Percentiles rank a stretch among this genome's conserved stretches.
These are phyloP conservation scores for Hoplostethus atlanticus DNA, from an alignment of 2,797 vertebrate species.

Conservation along the genomic window DNA sequence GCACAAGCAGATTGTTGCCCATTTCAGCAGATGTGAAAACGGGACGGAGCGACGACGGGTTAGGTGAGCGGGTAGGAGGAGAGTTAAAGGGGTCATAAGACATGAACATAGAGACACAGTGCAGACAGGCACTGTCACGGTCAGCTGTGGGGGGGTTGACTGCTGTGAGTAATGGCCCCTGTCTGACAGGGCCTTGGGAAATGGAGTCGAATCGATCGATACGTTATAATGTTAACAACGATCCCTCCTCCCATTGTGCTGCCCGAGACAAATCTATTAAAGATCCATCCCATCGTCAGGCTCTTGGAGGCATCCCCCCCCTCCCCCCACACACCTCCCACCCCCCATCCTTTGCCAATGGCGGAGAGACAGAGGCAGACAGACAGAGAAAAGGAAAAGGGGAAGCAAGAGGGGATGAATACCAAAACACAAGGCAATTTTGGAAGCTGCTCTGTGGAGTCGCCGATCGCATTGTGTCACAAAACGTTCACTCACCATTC, in stretches of 20 bases:
- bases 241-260: conserved; percentile 79
- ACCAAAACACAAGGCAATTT: conserved; percentile 58
- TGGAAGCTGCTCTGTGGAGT: conserved; percentile 27
- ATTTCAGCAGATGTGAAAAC: conserved; percentile 35
- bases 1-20: conserved; percentile 8
- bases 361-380: conserved; percentile 40
- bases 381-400: conserved; percentile 26
- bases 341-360: conserved; percentile 61
- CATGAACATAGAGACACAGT: conserved; percentile 48
- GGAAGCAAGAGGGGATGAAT: conserved; percentile 33
- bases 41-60: conserved; percentile 24
- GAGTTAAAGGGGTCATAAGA: conserved; percentile 50
- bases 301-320: neutral
- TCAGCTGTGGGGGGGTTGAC: conserved; percentile 47
- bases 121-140: conserved; percentile 67
- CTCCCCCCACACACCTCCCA: neutral
- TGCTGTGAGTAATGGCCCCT: conserved; percentile 81
- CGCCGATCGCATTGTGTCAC: conserved; percentile 42
- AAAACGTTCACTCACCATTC: conserved; percentile 47
- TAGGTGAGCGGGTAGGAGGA: conserved; percentile 15
- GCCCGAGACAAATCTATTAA: conserved; percentile 81
- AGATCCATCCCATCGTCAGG: conserved; percentile 65
- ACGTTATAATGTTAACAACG: conserved; percentile 85
- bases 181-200: conserved; percentile 79
- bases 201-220: conserved; percentile 82